Base-by-base conservation (phyloP, 2,888 invertebrate genomes). In the Ramazzottius varieornatus region DNA sequence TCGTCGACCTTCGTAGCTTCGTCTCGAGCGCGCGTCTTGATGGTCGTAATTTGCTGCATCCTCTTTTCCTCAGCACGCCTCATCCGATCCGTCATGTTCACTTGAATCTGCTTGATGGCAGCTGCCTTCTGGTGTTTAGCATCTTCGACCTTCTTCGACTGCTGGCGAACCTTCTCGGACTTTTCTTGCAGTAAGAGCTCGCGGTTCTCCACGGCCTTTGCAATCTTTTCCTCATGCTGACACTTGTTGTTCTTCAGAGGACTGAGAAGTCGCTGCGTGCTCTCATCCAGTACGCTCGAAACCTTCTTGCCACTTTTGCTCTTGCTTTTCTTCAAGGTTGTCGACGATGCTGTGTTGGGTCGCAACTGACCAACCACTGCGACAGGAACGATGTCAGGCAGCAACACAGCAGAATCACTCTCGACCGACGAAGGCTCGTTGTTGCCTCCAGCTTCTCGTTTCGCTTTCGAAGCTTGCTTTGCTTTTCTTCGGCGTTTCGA, bases 1-100 rank as follows among this genome's bases (percentile, higher is more conserved):
- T 54, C 54, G 24, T 54, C 54, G n/a, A 54, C 54, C 29, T 54
- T 54, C 16, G 29, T 54, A n/a, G 54, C 54, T 29, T 54, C 54
- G 29, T 54, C 54, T 29, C 54, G 54, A 4, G 54, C 54, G 16
- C 24, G 8, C 4, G 24, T 54, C 29, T 54, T 54, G 29, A 54
- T 54, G n/a, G 54, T 54, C 20, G 54, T 54, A 24, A 54, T 54
- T 29, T 54, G 20, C 54, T 54, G 13, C 54, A 16, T 4, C 4
- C 54, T 8, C 20, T 24, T 54, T 24, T 29, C n/a, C 29, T 54
- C 54, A 8, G 54, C 54, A 8, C 29, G 13, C 54, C 29, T 8
- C 54, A 54, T n/a, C 20, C 29, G 20, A 54, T 54, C 54, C 16
- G 13, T 24, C 16, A n/a, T 13, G 24, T 29, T 54, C 8, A 16